Evolutionary conservation across 2,113 vertebrate species (phyloP).

Genomic region (Opisthocomus hoazin): DNA sequence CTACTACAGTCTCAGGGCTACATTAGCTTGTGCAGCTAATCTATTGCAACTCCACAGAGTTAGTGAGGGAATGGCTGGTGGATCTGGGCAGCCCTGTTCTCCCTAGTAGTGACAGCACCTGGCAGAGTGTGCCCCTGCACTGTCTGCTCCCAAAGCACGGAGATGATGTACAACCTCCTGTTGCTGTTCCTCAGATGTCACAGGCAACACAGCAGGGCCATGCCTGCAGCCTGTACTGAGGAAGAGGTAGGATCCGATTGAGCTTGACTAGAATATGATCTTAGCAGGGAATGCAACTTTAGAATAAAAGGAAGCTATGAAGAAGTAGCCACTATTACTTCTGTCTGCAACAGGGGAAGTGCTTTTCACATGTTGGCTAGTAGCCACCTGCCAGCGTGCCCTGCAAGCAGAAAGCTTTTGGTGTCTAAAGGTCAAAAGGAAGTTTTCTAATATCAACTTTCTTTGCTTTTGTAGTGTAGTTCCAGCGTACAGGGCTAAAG

Average conservation of each 20-base stretch:
- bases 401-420: not conserved
- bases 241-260: not conserved
- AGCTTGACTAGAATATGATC: not conserved
- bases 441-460: not conserved
- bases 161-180: not conserved
- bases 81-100: not conserved
- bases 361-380: not conserved
- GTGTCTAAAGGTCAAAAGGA: not conserved
- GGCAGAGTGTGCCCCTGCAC: not conserved
- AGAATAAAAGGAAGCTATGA: not conserved
- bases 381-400: not conserved
- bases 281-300: not conserved
- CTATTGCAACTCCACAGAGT: not conserved
- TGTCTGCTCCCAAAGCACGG: not conserved
- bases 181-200: not conserved
- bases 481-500: not conserved
- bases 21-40: not conserved
- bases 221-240: not conserved
- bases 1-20: not conserved
- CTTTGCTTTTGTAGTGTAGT: not conserved
- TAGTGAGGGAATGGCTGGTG: not conserved
- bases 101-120: not conserved
- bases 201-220: not conserved
- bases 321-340: not conserved
- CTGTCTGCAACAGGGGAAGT: not conserved